Evolutionary conservation across 2,888 invertebrate genomes (phyloP).

Genomic region (Scrobipalpa costella): DNA sequence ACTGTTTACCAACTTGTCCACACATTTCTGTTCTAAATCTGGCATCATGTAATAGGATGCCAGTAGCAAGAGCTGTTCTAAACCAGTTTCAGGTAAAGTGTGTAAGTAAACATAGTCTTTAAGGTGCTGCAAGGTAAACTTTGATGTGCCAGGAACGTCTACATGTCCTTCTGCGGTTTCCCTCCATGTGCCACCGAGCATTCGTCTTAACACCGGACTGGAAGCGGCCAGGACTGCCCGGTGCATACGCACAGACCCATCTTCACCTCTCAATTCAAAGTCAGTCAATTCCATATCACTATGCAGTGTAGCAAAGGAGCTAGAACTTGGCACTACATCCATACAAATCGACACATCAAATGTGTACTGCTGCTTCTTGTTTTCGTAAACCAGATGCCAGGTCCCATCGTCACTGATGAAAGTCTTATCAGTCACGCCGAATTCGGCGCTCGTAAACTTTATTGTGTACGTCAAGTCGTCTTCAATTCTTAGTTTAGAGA

Average conservation of each 20-base stretch:
- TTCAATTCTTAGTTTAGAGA: conserved; percentile 40
- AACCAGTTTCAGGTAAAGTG: conserved; percentile 44
- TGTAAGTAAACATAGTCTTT: conserved; percentile 56
- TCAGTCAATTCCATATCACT: conserved; percentile 54
- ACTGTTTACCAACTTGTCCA: conserved; percentile 44
- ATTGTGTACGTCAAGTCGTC: conserved; percentile 47
- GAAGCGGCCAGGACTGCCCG: conserved; percentile 51
- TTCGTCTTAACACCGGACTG: conserved; percentile 52
- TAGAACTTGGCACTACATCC: conserved; percentile 43
- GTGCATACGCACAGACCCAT: conserved; percentile 54
- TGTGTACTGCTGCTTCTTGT: conserved; percentile 44
- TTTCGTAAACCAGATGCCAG: conserved; percentile 51
- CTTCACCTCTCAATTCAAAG: conserved; percentile 52
- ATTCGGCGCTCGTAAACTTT: conserved; percentile 43
- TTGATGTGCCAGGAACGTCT: conserved; percentile 48
- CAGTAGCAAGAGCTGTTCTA: conserved; percentile 51
- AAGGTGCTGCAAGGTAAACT: conserved; percentile 47
- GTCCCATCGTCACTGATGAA: conserved; percentile 52
- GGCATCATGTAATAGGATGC: conserved; percentile 56
- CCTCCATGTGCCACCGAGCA: conserved; percentile 54
- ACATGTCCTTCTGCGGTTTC: conserved; percentile 50
- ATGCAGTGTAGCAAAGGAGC: conserved; percentile 46
- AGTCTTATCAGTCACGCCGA: conserved; percentile 40
- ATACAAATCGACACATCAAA: conserved; percentile 45
- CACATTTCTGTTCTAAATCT: conserved; percentile 53